Base-by-base conservation (phyloP, 53 echinoderm and acorn worm species). In the Crossaster papposus region DNA sequence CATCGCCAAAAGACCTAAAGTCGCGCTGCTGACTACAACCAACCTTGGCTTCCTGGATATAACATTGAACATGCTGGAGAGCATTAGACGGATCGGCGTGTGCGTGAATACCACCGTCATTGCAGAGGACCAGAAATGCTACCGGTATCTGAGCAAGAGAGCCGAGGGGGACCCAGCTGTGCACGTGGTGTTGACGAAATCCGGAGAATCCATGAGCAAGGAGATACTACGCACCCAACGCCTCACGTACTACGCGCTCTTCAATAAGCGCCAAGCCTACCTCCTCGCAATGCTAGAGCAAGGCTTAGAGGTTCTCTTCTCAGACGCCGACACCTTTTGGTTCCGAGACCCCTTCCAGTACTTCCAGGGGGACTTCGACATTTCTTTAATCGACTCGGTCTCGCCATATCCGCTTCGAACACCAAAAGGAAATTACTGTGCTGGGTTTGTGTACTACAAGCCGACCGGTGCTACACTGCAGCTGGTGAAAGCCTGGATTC, bases 271-370 rank as follows among this genome's bases (percentile, higher is more conserved):
- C 14, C 65, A 53, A 31, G 52, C 12, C 3, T 89, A 89, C 24
- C 34, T 89, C 51, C 74, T 68, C 4, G 44, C 31, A 30, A 37
- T 51, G 28, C 89, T 89, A 20, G 50, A 89, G 26, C 51, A 80
- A 24, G 89, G 89, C 31, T 30, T 50, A 28, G 80, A 89, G 13
- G 89, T 89, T n/a, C 70, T 89, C 64, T 89, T 89, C 68, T 64
- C 65, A 10, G 89, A 89, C 68, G 80, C 63, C 4, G 89, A 89
- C 65, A 89, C 89, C 1, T 79, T 89, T 58, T 89, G 89, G 89
- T 89, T 89, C 31, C 37, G 52, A 36, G 71, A 89, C 28, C 89
- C 89, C 9, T 89, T 89, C 30, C 89, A 80, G 15, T 79, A 65
- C 52, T 79, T 89, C 33, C 14, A 30, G 18, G 89, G 80, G 9